Evolutionary conservation across 2,113 vertebrate species (phyloP).

Genomic region (Todiramphus saurophagus): DNA sequence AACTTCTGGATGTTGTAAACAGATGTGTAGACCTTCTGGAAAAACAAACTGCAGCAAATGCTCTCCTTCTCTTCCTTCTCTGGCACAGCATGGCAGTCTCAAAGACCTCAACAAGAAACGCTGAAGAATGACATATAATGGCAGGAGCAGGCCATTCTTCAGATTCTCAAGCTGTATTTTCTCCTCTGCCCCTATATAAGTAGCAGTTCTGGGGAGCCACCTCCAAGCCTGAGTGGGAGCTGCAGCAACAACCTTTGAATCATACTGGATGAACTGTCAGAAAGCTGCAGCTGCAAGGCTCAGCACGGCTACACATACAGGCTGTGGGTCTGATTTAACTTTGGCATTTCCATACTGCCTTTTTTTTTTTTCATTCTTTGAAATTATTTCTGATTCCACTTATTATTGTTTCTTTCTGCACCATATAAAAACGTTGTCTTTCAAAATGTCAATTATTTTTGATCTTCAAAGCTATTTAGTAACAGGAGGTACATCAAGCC

Average conservation of each 20-base stretch:
- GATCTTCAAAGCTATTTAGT: conserved; percentile 34
- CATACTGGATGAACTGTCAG: neutral
- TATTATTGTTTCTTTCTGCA: neutral
- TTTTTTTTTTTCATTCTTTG: neutral
- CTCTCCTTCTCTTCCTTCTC: neutral
- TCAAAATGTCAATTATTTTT: conserved; percentile 41
- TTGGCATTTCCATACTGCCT: neutral
- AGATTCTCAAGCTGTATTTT: neutral
- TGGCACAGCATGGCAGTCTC: neutral
- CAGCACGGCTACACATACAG: neutral
- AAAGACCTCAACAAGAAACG: neutral
- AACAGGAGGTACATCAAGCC: neutral
- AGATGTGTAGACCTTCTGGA: neutral
- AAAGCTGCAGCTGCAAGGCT: neutral
- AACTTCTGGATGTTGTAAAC: neutral
- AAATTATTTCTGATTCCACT: neutral
- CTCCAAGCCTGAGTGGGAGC: neutral
- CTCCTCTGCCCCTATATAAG: neutral
- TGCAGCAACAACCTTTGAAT: neutral
- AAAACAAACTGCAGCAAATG: neutral
- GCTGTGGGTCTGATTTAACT: neutral
- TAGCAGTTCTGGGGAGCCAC: neutral
- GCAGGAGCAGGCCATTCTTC: neutral
- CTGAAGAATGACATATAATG: neutral
- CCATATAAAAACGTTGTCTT: neutral